These are phyloP conservation scores for Lacerta viridis DNA, from an alignment of 2,797 vertebrate species.

Conservation along the genomic window DNA sequence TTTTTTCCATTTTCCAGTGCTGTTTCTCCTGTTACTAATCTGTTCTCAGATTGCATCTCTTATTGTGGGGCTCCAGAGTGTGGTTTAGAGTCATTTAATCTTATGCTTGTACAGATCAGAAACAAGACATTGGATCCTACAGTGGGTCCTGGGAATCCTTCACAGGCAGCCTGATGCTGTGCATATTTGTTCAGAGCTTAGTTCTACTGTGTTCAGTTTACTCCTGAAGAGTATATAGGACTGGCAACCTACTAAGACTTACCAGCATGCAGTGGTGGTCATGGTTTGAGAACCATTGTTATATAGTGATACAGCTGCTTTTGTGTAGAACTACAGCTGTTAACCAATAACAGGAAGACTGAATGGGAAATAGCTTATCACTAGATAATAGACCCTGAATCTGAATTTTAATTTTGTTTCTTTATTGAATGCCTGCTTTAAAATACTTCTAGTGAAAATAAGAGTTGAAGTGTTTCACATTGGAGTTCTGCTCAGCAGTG, in stretches of 20 bases:
- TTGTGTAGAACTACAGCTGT: background rate
- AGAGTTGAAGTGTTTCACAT: conserved; percentile 36
- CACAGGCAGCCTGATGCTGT: background rate
- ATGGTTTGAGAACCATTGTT: background rate
- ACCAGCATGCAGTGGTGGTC: background rate
- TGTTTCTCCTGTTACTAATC: background rate
- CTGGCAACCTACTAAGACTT: background rate
- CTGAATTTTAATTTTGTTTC: conserved; percentile 18
- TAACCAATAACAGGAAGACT: background rate
- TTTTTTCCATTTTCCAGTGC: background rate
- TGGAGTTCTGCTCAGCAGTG: background rate
- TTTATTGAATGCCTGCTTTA: conserved; percentile 2
- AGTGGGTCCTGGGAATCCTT: background rate
- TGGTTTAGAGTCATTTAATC: background rate
- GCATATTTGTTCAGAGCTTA: background rate
- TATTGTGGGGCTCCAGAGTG: background rate
- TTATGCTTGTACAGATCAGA: background rate
- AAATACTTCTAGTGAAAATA: conserved; percentile 44
- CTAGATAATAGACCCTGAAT: background rate
- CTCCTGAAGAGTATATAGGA: background rate
- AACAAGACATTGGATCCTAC: background rate
- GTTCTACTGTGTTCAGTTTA: background rate
- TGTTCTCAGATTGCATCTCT: background rate
- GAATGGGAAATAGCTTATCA: conserved; percentile 24
- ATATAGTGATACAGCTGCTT: background rate